Percentiles rank a stretch among this genome's conserved stretches.
phyloP scores from a whole-genome alignment of 2,113 vertebrate species.

The Rhynchomys soricoides region DNA sequence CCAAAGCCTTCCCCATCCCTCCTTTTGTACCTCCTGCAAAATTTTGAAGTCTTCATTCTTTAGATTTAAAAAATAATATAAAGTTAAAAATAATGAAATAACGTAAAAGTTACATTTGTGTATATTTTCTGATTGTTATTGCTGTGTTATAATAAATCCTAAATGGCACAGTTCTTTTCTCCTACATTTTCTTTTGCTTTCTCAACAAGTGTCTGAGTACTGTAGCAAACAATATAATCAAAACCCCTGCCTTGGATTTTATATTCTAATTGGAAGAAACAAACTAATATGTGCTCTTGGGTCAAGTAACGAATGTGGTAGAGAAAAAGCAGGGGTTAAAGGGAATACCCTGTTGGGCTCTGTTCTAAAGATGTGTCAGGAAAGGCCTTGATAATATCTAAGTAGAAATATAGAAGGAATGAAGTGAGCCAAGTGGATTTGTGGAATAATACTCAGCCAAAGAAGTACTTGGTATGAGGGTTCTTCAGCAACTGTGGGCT shows the following conservation, averaged over 20 bases:
- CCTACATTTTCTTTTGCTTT: conserved; percentile 42
- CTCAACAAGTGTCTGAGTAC: conserved; percentile 45
- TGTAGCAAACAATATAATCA: neutral
- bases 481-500: neutral
- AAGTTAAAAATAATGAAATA: conserved; percentile 50
- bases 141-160: conserved; percentile 65
- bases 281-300: neutral
- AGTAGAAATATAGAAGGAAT: neutral
- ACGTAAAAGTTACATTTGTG: neutral
- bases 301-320: neutral
- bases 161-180: conserved; percentile 50
- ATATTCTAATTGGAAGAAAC: conserved; percentile 21
- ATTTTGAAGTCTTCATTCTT: conserved; percentile 38
- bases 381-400: neutral
- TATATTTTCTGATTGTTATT: conserved; percentile 48
- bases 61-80: conserved; percentile 43
- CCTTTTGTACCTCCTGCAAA: conserved; percentile 10
- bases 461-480: neutral
- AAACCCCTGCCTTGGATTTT: conserved; percentile 56
- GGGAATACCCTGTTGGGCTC: neutral
- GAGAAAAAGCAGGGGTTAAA: conserved; percentile 13
- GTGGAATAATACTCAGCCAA: neutral
- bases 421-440: neutral
- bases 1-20: neutral
- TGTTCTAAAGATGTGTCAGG: neutral